Conservation (phyloP, 2,113 vertebrate genomes). For the Poeciliopsis turrubarensis region DNA sequence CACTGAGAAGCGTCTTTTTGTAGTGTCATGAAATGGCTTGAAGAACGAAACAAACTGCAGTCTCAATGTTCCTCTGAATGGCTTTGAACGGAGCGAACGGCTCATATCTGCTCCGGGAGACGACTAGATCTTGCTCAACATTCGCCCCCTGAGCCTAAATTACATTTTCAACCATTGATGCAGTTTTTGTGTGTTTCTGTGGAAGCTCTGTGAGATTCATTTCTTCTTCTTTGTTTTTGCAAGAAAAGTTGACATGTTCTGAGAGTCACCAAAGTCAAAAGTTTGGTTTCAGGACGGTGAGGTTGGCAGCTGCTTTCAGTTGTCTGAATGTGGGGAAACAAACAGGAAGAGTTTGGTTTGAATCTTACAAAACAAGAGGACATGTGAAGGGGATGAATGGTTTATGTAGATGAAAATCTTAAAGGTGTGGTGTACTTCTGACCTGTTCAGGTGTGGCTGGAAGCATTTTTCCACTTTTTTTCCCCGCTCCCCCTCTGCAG, state of each 20-base stretch:
- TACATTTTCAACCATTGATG: background rate
- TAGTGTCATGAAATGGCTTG: background rate
- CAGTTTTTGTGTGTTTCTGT: background rate
- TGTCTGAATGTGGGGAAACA: background rate
- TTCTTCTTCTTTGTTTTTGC: too few species aligned
- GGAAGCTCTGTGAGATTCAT: background rate
- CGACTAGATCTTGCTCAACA: background rate
- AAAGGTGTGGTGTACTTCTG: background rate
- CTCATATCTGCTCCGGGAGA: background rate
- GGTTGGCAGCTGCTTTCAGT: background rate
- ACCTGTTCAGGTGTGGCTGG: too few species aligned
- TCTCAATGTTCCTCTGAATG: background rate
- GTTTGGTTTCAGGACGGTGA: too few species aligned
- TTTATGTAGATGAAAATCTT: background rate
- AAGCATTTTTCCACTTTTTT: too few species aligned
- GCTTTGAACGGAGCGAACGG: background rate
- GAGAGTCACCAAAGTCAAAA: slow-evolving; percentile 1
- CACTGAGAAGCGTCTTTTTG: background rate
- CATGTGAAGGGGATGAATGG: background rate
- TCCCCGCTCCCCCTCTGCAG: background rate
- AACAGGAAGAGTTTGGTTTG: background rate
- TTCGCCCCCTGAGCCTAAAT: background rate
- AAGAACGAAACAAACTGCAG: background rate
- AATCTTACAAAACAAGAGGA: background rate
- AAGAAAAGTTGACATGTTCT: slow-evolving; percentile 11